phyloP scores from a whole-genome alignment of 2,888 invertebrate species.

The Netelia melanura region DNA sequence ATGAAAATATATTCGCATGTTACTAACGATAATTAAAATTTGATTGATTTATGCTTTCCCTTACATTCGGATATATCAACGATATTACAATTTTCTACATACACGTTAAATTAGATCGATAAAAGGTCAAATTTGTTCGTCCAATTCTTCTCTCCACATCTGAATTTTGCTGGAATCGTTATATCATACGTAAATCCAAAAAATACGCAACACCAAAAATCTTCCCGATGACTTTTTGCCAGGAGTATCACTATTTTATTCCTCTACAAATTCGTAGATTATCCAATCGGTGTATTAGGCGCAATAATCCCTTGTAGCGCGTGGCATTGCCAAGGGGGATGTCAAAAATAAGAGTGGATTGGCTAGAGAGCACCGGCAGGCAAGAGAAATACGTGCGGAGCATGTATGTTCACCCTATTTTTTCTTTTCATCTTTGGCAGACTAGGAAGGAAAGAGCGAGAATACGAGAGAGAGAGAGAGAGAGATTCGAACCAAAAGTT shows the following conservation, averaged over 20 bases:
- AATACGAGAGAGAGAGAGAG: constrained; percentile 14
- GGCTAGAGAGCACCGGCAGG: constrained; percentile 24
- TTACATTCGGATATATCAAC: too few species aligned
- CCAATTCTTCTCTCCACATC: too few species aligned
- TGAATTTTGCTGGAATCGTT: too few species aligned
- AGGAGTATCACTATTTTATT: constrained; percentile 1
- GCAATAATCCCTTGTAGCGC: constrained; percentile 28
- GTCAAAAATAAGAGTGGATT: constrained; percentile 51
- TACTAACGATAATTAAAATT: too few species aligned
- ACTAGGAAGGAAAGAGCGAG: constrained; percentile 42
- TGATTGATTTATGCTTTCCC: too few species aligned
- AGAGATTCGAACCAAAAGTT: constrained; percentile 59
- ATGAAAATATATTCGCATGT: too few species aligned
- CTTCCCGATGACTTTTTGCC: neutral
- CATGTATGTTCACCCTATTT: constrained; percentile 20
- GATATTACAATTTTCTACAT: too few species aligned
- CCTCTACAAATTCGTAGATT: constrained; percentile 24
- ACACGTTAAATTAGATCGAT: too few species aligned
- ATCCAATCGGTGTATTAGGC: constrained; percentile 35
- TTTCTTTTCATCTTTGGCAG: constrained; percentile 22
- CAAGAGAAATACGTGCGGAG: constrained; percentile 45
- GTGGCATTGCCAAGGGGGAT: neutral
- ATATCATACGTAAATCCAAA: too few species aligned
- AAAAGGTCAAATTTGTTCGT: too few species aligned
- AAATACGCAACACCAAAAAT: too few species aligned